Conservation (phyloP, 2,113 vertebrate genomes). For the Cinclus mexicanus region DNA sequence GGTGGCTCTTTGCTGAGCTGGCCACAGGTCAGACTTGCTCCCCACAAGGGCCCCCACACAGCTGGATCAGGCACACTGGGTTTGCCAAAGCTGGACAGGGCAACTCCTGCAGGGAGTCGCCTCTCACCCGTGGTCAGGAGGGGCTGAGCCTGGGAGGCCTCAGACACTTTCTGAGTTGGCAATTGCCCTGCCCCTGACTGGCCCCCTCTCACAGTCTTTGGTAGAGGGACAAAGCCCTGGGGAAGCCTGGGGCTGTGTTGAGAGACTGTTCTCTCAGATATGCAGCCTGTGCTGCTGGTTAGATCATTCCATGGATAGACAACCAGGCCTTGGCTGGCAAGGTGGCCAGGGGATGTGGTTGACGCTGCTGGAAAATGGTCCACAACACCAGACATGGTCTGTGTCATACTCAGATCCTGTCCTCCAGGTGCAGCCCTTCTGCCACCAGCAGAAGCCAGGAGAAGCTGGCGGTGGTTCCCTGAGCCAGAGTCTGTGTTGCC, state of each 20-base stretch:
- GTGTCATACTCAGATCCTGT: background rate
- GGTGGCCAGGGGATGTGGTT: background rate
- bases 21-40: background rate
- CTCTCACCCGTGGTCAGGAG: background rate
- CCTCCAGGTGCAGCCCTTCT: background rate
- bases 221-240: background rate
- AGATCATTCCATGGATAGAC: background rate
- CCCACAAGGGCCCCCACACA: rapidly evolving
- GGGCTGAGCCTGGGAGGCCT: background rate
- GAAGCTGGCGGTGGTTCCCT: background rate
- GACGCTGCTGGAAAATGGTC: background rate
- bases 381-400: background rate
- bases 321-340: background rate
- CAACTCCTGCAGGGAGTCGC: background rate
- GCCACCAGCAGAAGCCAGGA: background rate
- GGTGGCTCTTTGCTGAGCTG: background rate
- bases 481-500: background rate
- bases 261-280: background rate
- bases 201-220: background rate
- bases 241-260: background rate
- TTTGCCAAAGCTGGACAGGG: background rate
- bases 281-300: rapidly evolving
- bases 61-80: background rate
- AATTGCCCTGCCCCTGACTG: background rate
- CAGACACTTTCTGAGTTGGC: background rate